Conservation (phyloP, 2,888 invertebrate species). For the Aleiodes testaceus region DNA sequence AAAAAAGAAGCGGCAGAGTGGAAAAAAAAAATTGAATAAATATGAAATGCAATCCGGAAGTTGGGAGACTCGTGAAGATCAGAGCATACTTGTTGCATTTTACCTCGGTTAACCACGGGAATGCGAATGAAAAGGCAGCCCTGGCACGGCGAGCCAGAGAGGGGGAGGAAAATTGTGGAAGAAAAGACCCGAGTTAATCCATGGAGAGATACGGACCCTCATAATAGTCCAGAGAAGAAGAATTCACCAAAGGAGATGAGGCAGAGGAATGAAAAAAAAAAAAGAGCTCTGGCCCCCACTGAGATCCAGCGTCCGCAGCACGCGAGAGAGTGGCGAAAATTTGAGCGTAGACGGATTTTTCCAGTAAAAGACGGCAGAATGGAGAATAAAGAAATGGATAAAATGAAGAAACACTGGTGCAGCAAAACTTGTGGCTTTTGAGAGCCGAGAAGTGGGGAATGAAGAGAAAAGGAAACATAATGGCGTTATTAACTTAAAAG, state of each 20-base stretch:
- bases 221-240: constrained; percentile 5
- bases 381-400: too few species aligned
- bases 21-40: constrained; percentile 19
- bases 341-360: constrained; percentile 5
- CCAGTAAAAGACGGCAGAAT: constrained; percentile 8
- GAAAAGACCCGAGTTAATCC: constrained; percentile 14
- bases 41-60: not conserved
- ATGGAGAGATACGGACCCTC: constrained; percentile 6
- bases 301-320: constrained; percentile 9
- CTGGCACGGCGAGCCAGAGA: constrained; percentile 37
- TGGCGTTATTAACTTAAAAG: constrained; percentile 58
- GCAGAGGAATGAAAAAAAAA: not conserved
- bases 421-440: constrained; percentile 30
- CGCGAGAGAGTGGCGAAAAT: constrained; percentile 20
- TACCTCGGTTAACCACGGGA: constrained; percentile 51
- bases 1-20: constrained; percentile 32
- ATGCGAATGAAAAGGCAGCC: constrained; percentile 46
- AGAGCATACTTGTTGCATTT: constrained; percentile 26
- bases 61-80: constrained; percentile 4
- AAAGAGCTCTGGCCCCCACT: constrained; percentile 16
- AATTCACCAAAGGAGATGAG: not conserved
- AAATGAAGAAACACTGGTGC: constrained; percentile 30
- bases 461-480: constrained; percentile 43
- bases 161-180: constrained; percentile 43
- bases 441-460: constrained; percentile 1